Evolutionary conservation across 2,797 vertebrate genomes (phyloP).

Genomic region (Neoniphon sammara): DNA sequence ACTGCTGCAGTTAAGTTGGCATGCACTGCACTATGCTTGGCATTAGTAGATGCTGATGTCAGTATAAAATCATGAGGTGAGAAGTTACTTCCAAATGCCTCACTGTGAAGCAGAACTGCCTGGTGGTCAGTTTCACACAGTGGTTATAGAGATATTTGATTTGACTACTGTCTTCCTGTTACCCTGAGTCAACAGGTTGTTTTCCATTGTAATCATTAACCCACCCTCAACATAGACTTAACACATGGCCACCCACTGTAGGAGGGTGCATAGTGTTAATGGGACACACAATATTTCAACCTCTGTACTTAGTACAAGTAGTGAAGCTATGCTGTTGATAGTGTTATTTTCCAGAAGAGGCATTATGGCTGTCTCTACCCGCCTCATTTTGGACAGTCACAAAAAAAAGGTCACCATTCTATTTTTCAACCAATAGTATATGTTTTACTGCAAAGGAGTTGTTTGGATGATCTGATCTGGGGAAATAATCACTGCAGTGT

Average conservation of each 20-base stretch:
- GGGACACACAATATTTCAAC: background rate
- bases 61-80: background rate
- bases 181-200: constrained; percentile 48
- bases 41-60: background rate
- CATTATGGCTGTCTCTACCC: too few species aligned
- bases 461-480: background rate
- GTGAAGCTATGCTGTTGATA: background rate
- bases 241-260: constrained; percentile 51
- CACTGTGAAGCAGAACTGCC: background rate
- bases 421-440: background rate
- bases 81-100: background rate
- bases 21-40: background rate
- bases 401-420: background rate
- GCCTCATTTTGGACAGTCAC: too few species aligned
- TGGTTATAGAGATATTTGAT: constrained; percentile 35
- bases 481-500: background rate
- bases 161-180: constrained; percentile 27
- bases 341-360: background rate
- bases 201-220: constrained; percentile 76
- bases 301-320: background rate
- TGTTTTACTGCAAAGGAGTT: background rate
- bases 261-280: background rate
- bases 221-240: constrained; percentile 36
- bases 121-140: constrained; percentile 4
- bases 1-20: background rate